A percentile compares a stretch with the other conserved stretches of the same genome.
Conservation (phyloP, 2,113 vertebrate species). For the Gracilinanus agilis region DNA sequence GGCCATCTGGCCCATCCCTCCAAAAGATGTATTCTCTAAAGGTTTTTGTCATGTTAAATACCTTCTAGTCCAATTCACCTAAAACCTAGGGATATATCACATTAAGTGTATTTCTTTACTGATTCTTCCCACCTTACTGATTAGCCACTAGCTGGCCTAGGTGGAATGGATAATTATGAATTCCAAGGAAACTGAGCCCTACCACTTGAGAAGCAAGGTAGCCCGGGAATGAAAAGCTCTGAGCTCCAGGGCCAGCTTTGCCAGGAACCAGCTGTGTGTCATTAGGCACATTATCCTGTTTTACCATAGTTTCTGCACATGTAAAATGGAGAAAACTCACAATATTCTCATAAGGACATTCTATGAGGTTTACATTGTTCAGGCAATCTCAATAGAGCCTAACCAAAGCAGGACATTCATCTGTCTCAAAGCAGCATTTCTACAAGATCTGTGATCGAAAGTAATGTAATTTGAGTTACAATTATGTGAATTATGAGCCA, state of each 20-base stretch:
- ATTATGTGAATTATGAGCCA: neutral
- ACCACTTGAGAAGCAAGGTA: neutral
- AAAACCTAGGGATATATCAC: neutral
- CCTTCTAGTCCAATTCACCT: neutral
- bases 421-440: neutral
- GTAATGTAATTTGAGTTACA: neutral
- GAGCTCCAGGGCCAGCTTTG: neutral
- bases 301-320: neutral
- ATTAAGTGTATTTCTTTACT: neutral
- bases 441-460: neutral
- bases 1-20: conserved; percentile 62
- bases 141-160: neutral
- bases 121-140: neutral
- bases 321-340: neutral
- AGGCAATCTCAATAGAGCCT: neutral
- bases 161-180: neutral
- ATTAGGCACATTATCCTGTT: neutral
- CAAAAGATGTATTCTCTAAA: conserved; percentile 58
- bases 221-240: neutral
- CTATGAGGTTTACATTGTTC: neutral
- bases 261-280: neutral
- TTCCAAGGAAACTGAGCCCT: neutral
- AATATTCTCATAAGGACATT: neutral
- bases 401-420: neutral
- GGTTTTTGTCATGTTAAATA: conserved; percentile 4